Evolutionary conservation across 2,797 vertebrate genomes (phyloP).

Genomic region (Acanthurus leucopareius): DNA sequence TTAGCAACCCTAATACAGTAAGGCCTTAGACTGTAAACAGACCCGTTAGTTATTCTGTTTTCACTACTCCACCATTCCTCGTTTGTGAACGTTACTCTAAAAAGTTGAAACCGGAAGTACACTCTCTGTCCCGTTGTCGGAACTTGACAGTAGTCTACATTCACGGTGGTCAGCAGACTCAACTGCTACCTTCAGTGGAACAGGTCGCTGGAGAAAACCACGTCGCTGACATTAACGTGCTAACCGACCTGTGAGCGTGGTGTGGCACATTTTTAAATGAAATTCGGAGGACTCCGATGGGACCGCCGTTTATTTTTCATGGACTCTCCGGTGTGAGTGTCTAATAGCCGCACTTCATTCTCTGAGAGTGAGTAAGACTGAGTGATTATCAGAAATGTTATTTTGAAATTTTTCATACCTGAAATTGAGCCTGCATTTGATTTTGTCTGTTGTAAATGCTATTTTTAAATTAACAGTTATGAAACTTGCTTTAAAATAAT

Average conservation of each 20-base stretch:
- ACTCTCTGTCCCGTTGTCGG: fast-evolving
- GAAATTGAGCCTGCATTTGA: neutral
- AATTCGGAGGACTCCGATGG: neutral
- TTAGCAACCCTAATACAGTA: neutral
- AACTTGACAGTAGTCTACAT: slow-evolving; percentile 25
- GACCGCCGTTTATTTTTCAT: neutral
- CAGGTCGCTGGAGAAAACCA: slow-evolving; percentile 9
- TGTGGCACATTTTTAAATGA: slow-evolving; percentile 1
- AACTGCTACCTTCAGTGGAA: slow-evolving; percentile 15
- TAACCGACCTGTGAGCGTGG: neutral
- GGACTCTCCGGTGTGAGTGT: slow-evolving; percentile 41
- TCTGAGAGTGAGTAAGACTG: slow-evolving; percentile 21
- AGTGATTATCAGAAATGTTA: slow-evolving; percentile 17
- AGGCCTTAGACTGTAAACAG: neutral
- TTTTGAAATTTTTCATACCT: slow-evolving; percentile 14
- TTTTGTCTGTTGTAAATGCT: neutral
- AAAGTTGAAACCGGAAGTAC: slow-evolving; percentile 28
- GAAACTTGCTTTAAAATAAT: neutral
- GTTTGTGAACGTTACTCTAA: slow-evolving; percentile 12
- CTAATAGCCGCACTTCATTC: slow-evolving; percentile 39
- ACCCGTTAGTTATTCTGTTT: neutral
- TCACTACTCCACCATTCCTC: too few relatives aligned
- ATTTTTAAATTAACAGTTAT: too few relatives aligned
- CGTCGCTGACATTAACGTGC: too few relatives aligned
- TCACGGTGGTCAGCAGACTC: neutral